Evolutionary conservation across 2,888 invertebrate species (phyloP), one percentile per base, ranked within the genome.

Genomic region (Apamea crenata): DNA sequence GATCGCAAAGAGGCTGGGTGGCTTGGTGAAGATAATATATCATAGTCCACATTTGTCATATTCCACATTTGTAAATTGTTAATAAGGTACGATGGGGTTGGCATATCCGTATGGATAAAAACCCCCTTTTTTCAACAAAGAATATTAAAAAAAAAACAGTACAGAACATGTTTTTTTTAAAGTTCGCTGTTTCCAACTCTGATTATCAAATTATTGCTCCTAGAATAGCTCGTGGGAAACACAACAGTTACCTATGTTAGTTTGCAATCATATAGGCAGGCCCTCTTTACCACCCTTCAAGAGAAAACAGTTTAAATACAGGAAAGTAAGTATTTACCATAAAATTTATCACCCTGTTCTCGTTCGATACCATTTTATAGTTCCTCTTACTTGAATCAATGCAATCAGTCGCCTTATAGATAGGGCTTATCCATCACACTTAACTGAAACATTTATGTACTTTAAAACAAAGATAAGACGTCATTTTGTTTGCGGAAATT

Each of bases 401-500:
- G 50, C 16, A 53, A 69, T 80, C 72, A 56, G 47, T 74, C 56
- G 32, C 40, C 18, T 50, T 63, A 72, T 6, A 68, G 56, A 74
- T 72, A 80, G 12, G 8, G 8, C 10, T 66, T 80, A 84, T 74
- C 71, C 63, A 68, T 74, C 63, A 74, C 63, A 70, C 53, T 70
- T 44, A 69, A 50, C 32, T 68, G 40, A 29, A 63, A 53, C 50
- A 53, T 73, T 78, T 53, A 12, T 12, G 75, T 59, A 44, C 18
- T 74, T 67, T 50, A 77, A 67, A 80, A 61, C 10, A 47, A 84
- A 71, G 71, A 71, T 80, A 82, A 80, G 16, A 50, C 6, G 16
- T 40, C 0, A 70, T 56, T 74, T 71, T 80, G 32, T 74, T 74
- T 84, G 47, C 84, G 70, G 61, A 74, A 74, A 73, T n/a, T n/a